Conservation (phyloP, 2,888 invertebrate species). For the Drosophila atripex region DNA sequence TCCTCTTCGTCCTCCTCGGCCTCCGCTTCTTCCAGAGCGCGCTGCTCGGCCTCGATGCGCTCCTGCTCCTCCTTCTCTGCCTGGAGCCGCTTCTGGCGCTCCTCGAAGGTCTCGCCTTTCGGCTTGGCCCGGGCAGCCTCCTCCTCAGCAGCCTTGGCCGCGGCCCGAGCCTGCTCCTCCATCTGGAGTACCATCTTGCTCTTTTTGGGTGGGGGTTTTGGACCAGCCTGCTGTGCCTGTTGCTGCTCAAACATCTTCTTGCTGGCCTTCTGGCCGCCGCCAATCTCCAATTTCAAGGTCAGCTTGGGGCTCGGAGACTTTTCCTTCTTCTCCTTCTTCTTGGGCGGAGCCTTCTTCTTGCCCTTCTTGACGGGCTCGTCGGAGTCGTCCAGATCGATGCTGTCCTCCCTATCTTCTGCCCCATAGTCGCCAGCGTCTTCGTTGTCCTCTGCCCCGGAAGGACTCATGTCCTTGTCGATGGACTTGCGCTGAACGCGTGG, state of each 20-base stretch:
- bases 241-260: conserved; percentile 83
- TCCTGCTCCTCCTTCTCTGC: conserved; percentile 81
- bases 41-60: conserved; percentile 78
- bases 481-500: conserved; percentile 74
- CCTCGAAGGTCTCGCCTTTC: conserved; percentile 81
- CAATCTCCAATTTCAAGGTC: conserved; percentile 82
- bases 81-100: conserved; percentile 81
- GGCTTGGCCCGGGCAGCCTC: conserved; percentile 79
- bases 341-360: conserved; percentile 80
- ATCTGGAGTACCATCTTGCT: conserved; percentile 82
- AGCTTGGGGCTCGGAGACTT: conserved; percentile 82
- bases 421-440: conserved; percentile 58
- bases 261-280: conserved; percentile 81
- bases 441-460: conserved; percentile 39
- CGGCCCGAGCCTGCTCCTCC: conserved; percentile 83
- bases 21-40: conserved; percentile 77
- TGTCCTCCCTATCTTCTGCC: conserved; percentile 78
- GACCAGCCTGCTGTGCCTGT: conserved; percentile 69
- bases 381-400: conserved; percentile 71
- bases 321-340: conserved; percentile 82
- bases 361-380: conserved; percentile 80
- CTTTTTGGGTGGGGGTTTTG: conserved; percentile 83
- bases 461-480: conserved; percentile 72
- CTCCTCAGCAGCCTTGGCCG: conserved; percentile 82
- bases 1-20: conserved; percentile 70